phyloP scores from a whole-genome alignment of 2,888 invertebrate species.

The Drosophila atroscutellata region DNA sequence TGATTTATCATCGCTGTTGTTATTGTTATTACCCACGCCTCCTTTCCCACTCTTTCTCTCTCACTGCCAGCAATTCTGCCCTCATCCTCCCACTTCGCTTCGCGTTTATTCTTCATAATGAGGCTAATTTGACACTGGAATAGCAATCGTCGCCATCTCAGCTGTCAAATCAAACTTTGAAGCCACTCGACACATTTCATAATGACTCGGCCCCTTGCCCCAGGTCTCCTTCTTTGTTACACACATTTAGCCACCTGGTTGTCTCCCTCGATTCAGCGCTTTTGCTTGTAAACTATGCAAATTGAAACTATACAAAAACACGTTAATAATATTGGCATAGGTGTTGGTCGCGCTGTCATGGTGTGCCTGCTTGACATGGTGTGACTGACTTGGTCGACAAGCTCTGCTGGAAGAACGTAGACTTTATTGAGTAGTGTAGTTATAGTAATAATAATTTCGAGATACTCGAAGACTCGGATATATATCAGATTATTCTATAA shows the following conservation, averaged over 20 bases:
- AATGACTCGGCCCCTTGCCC: conserved; percentile 23
- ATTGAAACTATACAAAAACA: conserved; percentile 76
- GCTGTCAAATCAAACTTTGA: conserved; percentile 72
- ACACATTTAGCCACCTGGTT: conserved; percentile 7
- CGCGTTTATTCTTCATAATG: conserved; percentile 52
- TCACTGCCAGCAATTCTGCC: background rate
- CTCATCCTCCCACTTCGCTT: conserved; percentile 5
- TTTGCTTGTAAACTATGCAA: conserved; percentile 76
- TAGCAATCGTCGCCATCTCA: conserved; percentile 40
- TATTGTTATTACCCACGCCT: conserved; percentile 47
- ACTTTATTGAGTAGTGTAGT: background rate
- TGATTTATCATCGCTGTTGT: conserved; percentile 66
- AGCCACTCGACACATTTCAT: conserved; percentile 68
- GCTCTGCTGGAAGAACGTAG: conserved; percentile 27
- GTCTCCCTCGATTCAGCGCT: conserved; percentile 71
- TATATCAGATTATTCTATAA: background rate
- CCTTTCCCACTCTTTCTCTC: background rate
- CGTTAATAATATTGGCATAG: conserved; percentile 67
- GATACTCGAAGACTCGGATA: background rate
- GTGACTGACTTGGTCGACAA: conserved; percentile 24
- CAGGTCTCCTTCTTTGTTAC: background rate
- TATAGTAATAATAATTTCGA: background rate
- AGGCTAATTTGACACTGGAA: conserved; percentile 75
- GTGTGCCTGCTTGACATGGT: conserved; percentile 21
- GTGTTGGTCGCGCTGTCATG: conserved; percentile 53